phyloP scores from a whole-genome alignment of 2,113 vertebrate genomes.

The Leucoraja erinaceus region DNA sequence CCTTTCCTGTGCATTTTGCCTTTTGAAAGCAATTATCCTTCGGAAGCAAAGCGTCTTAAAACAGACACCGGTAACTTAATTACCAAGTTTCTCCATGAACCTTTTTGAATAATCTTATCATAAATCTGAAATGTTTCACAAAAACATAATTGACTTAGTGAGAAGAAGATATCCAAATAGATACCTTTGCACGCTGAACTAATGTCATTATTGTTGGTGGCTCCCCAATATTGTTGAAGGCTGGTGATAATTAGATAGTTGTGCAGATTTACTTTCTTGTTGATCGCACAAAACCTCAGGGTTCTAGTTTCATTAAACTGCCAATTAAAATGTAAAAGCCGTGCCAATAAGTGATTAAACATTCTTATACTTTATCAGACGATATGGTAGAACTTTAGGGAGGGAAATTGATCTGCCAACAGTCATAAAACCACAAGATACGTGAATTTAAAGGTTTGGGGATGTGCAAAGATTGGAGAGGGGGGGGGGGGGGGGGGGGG shows the following conservation, averaged over 20 bases:
- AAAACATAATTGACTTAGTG: neutral
- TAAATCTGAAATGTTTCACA: neutral
- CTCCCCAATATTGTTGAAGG: neutral
- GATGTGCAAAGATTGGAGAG: too few species aligned
- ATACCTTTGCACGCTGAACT: neutral
- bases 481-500: too few species aligned
- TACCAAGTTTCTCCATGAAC: neutral
- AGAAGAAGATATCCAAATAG: neutral
- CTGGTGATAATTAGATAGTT: neutral
- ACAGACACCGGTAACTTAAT: neutral
- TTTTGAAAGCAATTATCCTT: constrained; percentile 14
- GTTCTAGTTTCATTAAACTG: neutral
- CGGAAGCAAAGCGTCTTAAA: neutral
- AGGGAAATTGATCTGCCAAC: too few species aligned
- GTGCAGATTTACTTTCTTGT: neutral
- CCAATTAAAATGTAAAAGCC: neutral
- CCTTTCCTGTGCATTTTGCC: neutral
- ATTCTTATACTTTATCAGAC: neutral
- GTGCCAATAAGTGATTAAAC: neutral
- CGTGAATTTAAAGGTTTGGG: too few species aligned
- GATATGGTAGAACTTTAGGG: too few species aligned
- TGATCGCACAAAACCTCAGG: neutral
- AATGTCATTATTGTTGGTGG: neutral
- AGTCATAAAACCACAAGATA: too few species aligned
- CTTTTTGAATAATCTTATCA: neutral